Evolutionary conservation across 2,888 invertebrate genomes (phyloP), one percentile per base, ranked within the genome.

Genomic region (Nephrotoma flavescens): DNA sequence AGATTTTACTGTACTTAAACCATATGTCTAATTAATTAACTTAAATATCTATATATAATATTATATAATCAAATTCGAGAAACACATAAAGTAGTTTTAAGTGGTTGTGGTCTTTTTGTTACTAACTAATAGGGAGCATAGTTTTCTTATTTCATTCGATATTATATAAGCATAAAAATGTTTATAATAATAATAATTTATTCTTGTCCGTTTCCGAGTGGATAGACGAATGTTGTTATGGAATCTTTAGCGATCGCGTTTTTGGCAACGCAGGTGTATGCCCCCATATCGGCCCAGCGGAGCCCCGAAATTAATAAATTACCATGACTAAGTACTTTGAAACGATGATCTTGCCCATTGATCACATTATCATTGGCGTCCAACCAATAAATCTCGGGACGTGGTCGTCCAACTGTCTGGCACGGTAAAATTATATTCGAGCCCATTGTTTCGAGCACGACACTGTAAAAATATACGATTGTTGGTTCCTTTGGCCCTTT

Each of bases 211-310:
- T 71, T 71, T 71, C 71, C 71, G 4, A 71, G 31, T 15, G 96
- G 96, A 89, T 97, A 96, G n/a, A 96, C 90, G 91, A 96, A 96
- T 6, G 96, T 95, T 19, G 92, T 92, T 4, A 92, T 93, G 0
- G 92, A 90, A 88, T 95, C 95, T 88, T 93, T 93, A 4, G 95
- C 95, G 15, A 93, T 91, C 15, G 92, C 90, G 89, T 95, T 96
- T 88, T 94, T 93, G 0, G 95, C 96, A 12, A 94, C 92, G 90
- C 98, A 98, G 0, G 93, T 95, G 91, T 95, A 97, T 31, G 93
- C 93, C 5, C 97, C 97, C 97, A 97, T 97, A 89, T 97, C 96
- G 9, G 92, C 91, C 96, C 96, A 98, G 83, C 92, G 92, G 6
- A 97, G 92, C 11, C 94, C 92, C 31, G 93, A 92, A 88, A 98